Evolutionary conservation across 2,888 invertebrate genomes (phyloP), one percentile per base, ranked within the genome.

Genomic region (Nephrotoma appendiculata): DNA sequence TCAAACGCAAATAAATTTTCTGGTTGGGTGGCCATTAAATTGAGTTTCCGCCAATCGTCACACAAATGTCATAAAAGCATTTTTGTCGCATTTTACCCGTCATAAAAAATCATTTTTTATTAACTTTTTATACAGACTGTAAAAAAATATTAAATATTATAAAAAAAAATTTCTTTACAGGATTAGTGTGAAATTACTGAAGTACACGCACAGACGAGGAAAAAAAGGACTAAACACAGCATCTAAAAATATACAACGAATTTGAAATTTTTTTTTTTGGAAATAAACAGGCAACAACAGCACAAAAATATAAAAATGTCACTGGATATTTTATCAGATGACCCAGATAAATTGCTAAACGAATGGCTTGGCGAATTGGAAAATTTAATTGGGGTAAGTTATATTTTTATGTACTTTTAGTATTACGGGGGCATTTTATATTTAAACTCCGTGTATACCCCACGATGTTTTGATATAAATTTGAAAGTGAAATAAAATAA

Each of bases 351-450:
- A 88, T 91, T 93, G 87, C 91, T 93, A 88, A 93, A 93, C 90
- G 92, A 92, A 88, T 93, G 93, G 93, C 91, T 93, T 42, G 93
- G 93, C 87, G 93, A 93, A 89, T 90, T 93, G 89, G 93, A 93
- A 90, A 92, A 90, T 88, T 91, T 93, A 87, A 93, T 93, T 87
- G 92, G 92, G 92, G 93, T 93, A 89, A 93, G 92, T 88, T 86
- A 42, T 31, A 9, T 31, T 31, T 31, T 31, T 31, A 31, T 31
- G 2, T 31, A 31, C 31, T 31, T 31, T 31, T 31, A 31, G 31
- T 31, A 31, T 31, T 31, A 31, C 31, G 2, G 31, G 31, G 31
- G 31, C 31, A 31, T 31, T 31, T 31, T 31, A 31, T 31, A 31
- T 31, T 31, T 31, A 31, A 31, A 31, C 31, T 31, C 31, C 19